Evolutionary conservation across 2,113 vertebrate species (phyloP), one percentile per base, ranked within the genome.

Genomic region (Coturnix japonica): DNA sequence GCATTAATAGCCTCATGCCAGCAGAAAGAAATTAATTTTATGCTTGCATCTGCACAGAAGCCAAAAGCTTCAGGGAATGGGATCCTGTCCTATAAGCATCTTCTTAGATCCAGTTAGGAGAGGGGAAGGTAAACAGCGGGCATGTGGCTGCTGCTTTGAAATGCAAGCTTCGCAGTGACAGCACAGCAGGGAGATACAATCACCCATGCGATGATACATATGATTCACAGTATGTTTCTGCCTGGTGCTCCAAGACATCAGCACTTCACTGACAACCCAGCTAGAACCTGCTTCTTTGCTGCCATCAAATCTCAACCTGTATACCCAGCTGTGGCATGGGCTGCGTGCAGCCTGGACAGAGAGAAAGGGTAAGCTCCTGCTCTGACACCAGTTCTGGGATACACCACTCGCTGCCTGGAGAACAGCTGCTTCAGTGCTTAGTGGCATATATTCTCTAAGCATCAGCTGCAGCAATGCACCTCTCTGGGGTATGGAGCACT

Each of bases 21-120:
- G 65, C 79, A 91, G 78, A 90, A 93, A 82, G 30, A 93, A 94
- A 95, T 91, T 85, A 94, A 94, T 95, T 91, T 96, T 89, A 89
- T 92, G 78, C 47, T 65, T 95, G 81, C 72, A n/a, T 89, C 78
- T 92, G 87, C 85, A 91, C 47, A 92, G 87, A 91, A 94, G 79
- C 60, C 72, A 92, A 89, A 93, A 87, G 78, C 85, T 92, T 91
- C 79, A 85, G 81, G 81, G 95, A 95, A 91, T 21, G 67, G 81
- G 37, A 92, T 89, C 72, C 89, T 81, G 89, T 87, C 91, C 86
- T 72, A 72, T 71, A 77, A 80, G 75, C 79, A 71, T 87, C 85
- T 87, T 94, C 87, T 91, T 81, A 92, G 69, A 91, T 87, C 56
- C 85, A 71, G 61, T 91, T 83, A 91, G 81, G 53, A 77, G 56